Conservation (phyloP, 2,797 vertebrate genomes). For the Hyperoplus lanceolatus region DNA sequence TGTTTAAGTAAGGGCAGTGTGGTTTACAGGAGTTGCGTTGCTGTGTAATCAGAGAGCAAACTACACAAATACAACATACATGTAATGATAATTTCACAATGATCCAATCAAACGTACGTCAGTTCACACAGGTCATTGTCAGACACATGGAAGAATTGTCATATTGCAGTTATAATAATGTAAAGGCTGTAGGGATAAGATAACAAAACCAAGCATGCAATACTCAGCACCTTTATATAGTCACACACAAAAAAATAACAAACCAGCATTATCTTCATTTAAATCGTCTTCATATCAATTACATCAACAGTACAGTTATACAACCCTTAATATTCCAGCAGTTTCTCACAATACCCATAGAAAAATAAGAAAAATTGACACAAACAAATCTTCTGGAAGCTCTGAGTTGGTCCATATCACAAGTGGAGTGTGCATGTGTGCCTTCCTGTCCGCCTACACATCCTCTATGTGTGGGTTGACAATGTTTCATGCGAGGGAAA, state of each 20-base stretch:
- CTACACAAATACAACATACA: constrained; percentile 70
- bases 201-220: constrained; percentile 78
- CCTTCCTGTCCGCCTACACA: constrained; percentile 62
- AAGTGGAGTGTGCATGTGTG: constrained; percentile 56
- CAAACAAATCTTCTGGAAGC: constrained; percentile 76
- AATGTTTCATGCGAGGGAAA: constrained; percentile 76
- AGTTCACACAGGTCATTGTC: constrained; percentile 49
- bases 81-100: constrained; percentile 61
- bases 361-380: constrained; percentile 82
- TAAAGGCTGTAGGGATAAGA: constrained; percentile 38
- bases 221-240: constrained; percentile 76
- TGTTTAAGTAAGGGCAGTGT: constrained; percentile 75
- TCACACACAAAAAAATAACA: constrained; percentile 72
- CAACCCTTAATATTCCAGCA: constrained; percentile 77
- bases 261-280: constrained; percentile 72
- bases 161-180: constrained; percentile 60
- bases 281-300: constrained; percentile 77
- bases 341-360: constrained; percentile 74
- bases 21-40: constrained; percentile 73
- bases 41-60: constrained; percentile 69
- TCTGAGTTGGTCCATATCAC: constrained; percentile 69
- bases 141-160: constrained; percentile 58
- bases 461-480: constrained; percentile 69
- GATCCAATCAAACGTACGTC: constrained; percentile 66
- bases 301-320: constrained; percentile 73